Base-by-base conservation (phyloP, 2,797 vertebrate species). In the Manis pentadactyla region DNA sequence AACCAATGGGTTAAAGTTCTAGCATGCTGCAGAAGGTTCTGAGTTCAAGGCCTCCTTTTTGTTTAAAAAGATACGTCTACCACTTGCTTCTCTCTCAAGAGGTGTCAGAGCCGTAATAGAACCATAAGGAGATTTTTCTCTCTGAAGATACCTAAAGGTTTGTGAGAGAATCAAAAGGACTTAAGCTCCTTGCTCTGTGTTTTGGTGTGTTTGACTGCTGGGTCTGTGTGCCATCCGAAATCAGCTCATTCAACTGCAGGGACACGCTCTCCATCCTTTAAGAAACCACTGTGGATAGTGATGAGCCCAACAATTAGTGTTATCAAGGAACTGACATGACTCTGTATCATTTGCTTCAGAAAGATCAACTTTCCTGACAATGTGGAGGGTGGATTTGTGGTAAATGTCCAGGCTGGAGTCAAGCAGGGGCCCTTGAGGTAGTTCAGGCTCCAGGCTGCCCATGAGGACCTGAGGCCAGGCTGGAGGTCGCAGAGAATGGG, bases 221-320 rank as follows among this genome's bases (percentile, higher is more conserved):
- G 27, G 8, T 78, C 37, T 49, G 13, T 1, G 42, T 71, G 17
- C 37, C 34, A 2, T 18, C 49, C 64, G 46, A 59, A 49, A 31
- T 14, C 64, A 9, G 34, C 51, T 92, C 55, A 1, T 4, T 2
- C 4, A 5, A 13, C 71, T 31, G 5, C n/a, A 14, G 49, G 75
- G 49, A 25, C 34, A 0, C 0, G 19, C 12, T 1, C n/a, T 42
- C 23, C 15, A 0, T 10, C 15, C 59, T 66, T 82, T 9, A 61
- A 46, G 84, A 74, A 61, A 27, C 34, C 0, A 2, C 23, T 3
- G 0, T 23, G 19, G 25, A 34, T 57, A 19, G 29, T 1, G 13
- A 10, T 1, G 14, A 79, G 14, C 68, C 66, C 39, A 14, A 2
- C 0, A 17, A 37, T 11, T 46, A 27, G 34, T 37, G 2, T 6